phyloP scores from a whole-genome alignment of 2,113 vertebrate genomes.

The Bucco capensis region DNA sequence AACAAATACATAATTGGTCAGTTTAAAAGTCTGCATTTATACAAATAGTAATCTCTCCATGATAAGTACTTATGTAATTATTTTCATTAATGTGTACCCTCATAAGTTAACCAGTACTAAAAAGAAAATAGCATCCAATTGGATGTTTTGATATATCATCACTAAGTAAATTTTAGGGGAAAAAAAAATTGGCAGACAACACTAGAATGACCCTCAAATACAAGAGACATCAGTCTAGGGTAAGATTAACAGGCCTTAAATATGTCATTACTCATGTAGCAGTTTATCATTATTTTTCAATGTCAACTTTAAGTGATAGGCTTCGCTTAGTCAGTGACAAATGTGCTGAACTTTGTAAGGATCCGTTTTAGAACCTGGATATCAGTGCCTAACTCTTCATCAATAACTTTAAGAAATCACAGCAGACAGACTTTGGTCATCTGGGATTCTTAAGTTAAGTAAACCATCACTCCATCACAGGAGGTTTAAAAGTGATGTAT shows the following conservation, averaged over 20 bases:
- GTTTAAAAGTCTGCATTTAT: background rate
- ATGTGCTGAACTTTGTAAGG: slow-evolving; percentile 55
- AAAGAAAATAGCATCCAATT: background rate
- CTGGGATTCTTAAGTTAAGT: slow-evolving; percentile 40
- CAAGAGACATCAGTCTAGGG: background rate
- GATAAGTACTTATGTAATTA: background rate
- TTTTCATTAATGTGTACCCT: background rate
- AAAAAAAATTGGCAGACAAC: background rate
- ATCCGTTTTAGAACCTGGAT: slow-evolving; percentile 50
- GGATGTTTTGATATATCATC: background rate
- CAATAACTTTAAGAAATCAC: slow-evolving; percentile 55
- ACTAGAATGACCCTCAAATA: slow-evolving; percentile 3
- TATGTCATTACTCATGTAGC: slow-evolving; percentile 42
- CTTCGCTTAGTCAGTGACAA: slow-evolving; percentile 46
- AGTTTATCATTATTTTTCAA: slow-evolving; percentile 63
- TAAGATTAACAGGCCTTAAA: slow-evolving; percentile 47
- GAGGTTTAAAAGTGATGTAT: slow-evolving; percentile 42
- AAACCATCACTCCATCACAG: slow-evolving; percentile 50
- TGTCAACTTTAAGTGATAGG: slow-evolving; percentile 57
- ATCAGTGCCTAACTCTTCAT: slow-evolving; percentile 64
- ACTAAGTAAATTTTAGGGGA: background rate
- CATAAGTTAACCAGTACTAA: background rate
- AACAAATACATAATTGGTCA: background rate
- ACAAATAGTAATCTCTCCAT: background rate
- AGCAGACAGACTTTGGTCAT: slow-evolving; percentile 15